Evolutionary conservation across 2,888 invertebrate species (phyloP).

Genomic region (Pelosia muscerda): DNA sequence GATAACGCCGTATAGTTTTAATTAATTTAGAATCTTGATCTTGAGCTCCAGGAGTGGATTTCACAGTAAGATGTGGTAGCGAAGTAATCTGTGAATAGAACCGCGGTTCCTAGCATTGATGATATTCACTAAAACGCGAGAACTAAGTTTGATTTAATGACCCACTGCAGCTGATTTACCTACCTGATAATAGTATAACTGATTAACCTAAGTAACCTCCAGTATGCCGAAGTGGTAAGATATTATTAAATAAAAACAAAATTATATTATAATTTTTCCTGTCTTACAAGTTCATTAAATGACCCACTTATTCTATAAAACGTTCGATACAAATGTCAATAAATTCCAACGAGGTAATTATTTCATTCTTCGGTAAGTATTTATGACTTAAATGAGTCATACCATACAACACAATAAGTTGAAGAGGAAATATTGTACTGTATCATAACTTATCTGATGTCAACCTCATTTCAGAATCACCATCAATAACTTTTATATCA

Average conservation of each 20-base stretch:
- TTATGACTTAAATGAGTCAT: conserved; percentile 36
- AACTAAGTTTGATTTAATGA: too few species aligned
- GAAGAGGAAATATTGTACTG: conserved; percentile 15
- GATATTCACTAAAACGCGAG: too few species aligned
- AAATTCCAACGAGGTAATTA: neutral
- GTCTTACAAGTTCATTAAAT: neutral
- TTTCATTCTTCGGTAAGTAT: neutral
- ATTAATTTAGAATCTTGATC: too few species aligned
- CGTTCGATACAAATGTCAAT: neutral
- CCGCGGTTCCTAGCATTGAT: too few species aligned
- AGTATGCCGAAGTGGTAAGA: too few species aligned
- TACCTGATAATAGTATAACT: too few species aligned
- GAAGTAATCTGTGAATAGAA: too few species aligned
- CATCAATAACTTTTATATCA: conserved; percentile 5
- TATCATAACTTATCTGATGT: conserved; percentile 10
- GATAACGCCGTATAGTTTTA: too few species aligned
- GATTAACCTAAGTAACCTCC: too few species aligned
- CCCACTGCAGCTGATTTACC: too few species aligned
- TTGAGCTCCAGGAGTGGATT: too few species aligned
- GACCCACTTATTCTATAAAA: neutral
- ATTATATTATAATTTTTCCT: neutral
- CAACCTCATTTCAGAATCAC: conserved; percentile 2
- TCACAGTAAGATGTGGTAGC: too few species aligned
- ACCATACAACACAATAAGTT: neutral
- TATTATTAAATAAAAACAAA: neutral